Evolutionary conservation across 64 coral and sea anemone species (phyloP).

Genomic region (Trachythela sp.): DNA sequence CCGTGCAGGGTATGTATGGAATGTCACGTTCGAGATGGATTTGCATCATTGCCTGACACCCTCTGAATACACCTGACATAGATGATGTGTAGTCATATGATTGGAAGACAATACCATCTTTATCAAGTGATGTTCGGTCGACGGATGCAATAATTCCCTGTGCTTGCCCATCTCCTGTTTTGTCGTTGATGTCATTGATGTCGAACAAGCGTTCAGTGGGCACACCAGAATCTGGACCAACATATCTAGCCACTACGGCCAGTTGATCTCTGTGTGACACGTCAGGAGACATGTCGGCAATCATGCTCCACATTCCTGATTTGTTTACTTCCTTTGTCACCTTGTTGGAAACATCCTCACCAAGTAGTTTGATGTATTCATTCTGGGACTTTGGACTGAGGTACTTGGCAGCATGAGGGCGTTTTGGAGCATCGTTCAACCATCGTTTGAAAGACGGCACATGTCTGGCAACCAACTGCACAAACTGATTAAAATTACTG

Average conservation of each 20-base stretch:
- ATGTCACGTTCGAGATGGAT: background rate
- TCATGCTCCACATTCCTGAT: background rate
- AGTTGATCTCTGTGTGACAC: conserved; percentile 7
- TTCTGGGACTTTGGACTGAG: background rate
- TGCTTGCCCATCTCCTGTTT: conserved; percentile 2
- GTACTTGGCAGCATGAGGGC: conserved; percentile 6
- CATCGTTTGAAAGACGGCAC: conserved; percentile 3
- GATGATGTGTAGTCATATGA: conserved; percentile 13
- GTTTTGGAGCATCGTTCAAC: conserved; percentile 7
- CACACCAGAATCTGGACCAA: background rate
- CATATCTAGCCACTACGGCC: background rate
- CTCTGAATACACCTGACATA: background rate
- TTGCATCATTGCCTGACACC: conserved; percentile 9
- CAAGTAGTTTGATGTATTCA: background rate
- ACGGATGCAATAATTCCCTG: background rate
- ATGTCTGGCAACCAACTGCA: conserved; percentile 20
- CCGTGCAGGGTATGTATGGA: background rate
- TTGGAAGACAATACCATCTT: background rate
- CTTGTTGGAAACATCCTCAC: background rate
- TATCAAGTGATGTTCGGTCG: background rate
- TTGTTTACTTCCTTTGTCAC: background rate
- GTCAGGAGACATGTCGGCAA: background rate
- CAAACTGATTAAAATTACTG: conserved; percentile 28
- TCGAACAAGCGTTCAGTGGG: background rate
- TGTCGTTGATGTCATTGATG: background rate